These are phyloP conservation scores for Vidua macroura DNA, from an alignment of 2,113 vertebrate species.

Conservation along the genomic window DNA sequence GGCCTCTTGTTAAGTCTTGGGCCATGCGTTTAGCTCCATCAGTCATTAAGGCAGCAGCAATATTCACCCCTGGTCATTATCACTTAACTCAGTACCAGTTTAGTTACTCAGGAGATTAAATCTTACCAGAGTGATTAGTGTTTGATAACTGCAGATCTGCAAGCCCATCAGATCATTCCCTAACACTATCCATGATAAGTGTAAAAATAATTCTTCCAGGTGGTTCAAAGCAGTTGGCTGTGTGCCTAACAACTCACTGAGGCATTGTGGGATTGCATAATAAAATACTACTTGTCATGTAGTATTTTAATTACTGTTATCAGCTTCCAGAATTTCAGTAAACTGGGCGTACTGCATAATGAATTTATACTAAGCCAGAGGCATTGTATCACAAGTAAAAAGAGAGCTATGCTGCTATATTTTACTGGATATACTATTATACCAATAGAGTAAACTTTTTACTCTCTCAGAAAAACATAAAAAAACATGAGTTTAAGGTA, in stretches of 20 bases:
- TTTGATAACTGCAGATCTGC: not conserved
- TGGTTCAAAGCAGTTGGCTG: slow-evolving; percentile 34
- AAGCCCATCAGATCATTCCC: not conserved
- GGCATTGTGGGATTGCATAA: slow-evolving; percentile 8
- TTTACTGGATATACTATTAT: not conserved
- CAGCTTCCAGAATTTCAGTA: slow-evolving; percentile 23
- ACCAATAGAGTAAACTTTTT: not conserved
- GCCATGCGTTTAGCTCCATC: not conserved
- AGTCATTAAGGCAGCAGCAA: not conserved
- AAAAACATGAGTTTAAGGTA: not conserved
- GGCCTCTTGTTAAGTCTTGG: not conserved
- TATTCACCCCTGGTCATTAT: not conserved
- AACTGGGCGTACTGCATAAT: not conserved
- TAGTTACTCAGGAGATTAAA: slow-evolving; percentile 1
- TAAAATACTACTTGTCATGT: slow-evolving; percentile 17
- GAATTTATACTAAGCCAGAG: not conserved
- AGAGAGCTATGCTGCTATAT: not conserved
- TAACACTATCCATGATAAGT: not conserved
- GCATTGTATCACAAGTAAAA: not conserved
- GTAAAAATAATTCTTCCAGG: slow-evolving; percentile 32
- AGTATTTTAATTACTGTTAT: slow-evolving; percentile 48
- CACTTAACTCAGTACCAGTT: not conserved
- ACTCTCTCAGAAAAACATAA: not conserved
- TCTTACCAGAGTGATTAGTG: not conserved
- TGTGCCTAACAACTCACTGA: not conserved